Base-by-base conservation (phyloP, 2,113 vertebrate species). In the Grantiella picta region DNA sequence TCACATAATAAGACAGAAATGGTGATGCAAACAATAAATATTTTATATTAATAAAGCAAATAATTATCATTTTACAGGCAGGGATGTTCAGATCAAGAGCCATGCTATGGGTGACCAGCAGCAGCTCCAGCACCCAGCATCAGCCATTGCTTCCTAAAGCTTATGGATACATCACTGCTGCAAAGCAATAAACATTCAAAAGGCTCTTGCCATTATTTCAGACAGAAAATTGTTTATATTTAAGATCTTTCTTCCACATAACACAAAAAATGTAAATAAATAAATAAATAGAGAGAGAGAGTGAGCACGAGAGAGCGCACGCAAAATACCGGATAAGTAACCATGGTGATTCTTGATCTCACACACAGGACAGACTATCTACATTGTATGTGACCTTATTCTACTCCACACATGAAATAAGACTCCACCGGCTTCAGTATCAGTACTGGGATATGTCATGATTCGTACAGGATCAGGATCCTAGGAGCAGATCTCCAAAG, bases 341-440 rank as follows among this genome's bases (percentile, higher is more conserved):
- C 90, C 95, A 96, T 96, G 95, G 95, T 86, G 86, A 94, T 96
- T 88, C 79, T 44, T 92, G 79, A 90, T 86, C 84, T 92, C 38
- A 5, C 38, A 36, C n/a, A 75, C 68, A 94, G 79, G 65, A 92
- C 83, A 63, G 47, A 60, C 56, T 5, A 15, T 21, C 69, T 35
- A 33, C 56, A 60, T n/a, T 75, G 56, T 22, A 8, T 11, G 53
- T 72, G 78, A 92, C 75, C 85, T 90, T 89, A 52, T 77, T 86
- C 75, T 90, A 9, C 75, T 92, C 70, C 66, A 76, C 28, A 87
- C 23, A 40, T 65, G 38, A 68, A 78, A 52, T 28, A 50, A 72
- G 38, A 38, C 47, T 81, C 27, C 52, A 29, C n/a, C 33, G 60
- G 49, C 40, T 90, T 57, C 49, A 86, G 71, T 42, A 57, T 20